These are phyloP conservation scores for Epinotia brunnichana DNA, from an alignment of 2,888 invertebrate species.

Conservation along the genomic window DNA sequence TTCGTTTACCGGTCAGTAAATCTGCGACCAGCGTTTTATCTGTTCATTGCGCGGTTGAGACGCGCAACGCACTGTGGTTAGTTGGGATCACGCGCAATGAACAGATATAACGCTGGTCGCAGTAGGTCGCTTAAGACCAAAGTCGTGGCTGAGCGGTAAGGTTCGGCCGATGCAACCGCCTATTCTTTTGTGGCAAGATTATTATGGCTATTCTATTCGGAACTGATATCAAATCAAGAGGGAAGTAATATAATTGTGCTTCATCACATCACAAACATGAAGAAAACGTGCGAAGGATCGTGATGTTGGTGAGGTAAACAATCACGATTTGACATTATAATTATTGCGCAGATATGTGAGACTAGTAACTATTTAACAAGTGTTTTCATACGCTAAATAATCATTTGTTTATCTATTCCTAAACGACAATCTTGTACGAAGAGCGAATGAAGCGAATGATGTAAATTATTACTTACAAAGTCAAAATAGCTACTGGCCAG, in stretches of 20 bases:
- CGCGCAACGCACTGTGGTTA: too few relatives aligned
- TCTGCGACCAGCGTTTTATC: too few relatives aligned
- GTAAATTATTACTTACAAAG: too few relatives aligned
- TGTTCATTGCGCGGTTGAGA: too few relatives aligned
- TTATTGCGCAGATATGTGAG: constrained; percentile 6
- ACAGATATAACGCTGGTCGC: too few relatives aligned
- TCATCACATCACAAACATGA: background rate
- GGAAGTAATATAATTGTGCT: background rate
- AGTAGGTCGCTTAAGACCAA: too few relatives aligned
- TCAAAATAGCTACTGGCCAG: too few relatives aligned
- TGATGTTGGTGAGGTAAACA: constrained; percentile 25
- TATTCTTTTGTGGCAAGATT: background rate
- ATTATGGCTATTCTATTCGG: background rate
- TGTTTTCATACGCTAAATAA: background rate
- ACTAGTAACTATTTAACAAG: background rate
- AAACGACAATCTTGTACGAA: background rate
- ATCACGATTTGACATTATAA: constrained; percentile 27
- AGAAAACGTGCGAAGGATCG: constrained; percentile 15
- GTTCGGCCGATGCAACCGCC: background rate
- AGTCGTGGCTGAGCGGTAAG: too few relatives aligned
- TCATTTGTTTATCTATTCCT: background rate
- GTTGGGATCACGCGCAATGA: too few relatives aligned
- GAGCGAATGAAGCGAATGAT: background rate
- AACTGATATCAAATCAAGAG: background rate
- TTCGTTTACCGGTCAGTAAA: too few relatives aligned